Conservation (phyloP, 2,888 invertebrate genomes). For the Melinaea menophilus region DNA sequence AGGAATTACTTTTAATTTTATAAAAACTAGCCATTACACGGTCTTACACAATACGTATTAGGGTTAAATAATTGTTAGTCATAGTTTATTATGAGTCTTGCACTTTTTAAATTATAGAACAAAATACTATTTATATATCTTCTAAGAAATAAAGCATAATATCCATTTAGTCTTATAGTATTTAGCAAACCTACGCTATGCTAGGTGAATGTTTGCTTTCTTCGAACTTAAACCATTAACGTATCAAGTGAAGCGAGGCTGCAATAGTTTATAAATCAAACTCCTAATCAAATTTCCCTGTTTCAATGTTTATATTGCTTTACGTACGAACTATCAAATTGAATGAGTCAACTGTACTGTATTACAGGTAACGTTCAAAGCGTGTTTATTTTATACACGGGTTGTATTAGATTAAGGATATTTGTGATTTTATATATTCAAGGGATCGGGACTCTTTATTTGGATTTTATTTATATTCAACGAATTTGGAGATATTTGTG, state of each 20-base stretch:
- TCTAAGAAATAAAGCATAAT: too few species aligned
- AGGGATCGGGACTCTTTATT: not conserved
- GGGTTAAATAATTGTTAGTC: too few species aligned
- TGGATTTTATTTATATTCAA: not conserved
- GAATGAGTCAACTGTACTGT: not conserved
- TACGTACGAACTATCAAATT: slow-evolving; percentile 1
- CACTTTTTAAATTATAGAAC: too few species aligned
- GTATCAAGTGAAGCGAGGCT: not conserved
- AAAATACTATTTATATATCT: too few species aligned
- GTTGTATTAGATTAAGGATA: not conserved
- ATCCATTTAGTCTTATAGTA: too few species aligned
- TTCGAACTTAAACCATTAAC: not conserved
- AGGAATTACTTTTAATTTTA: too few species aligned
- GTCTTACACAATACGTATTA: too few species aligned
- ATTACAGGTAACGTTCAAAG: slow-evolving; percentile 7
- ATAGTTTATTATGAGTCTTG: too few species aligned
- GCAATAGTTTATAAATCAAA: slow-evolving; percentile 5
- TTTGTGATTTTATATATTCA: not conserved
- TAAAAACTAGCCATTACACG: too few species aligned
- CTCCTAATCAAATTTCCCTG: slow-evolving; percentile 3
- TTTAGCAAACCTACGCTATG: too few species aligned
- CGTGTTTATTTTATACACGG: slow-evolving; percentile 1
- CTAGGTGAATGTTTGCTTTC: not conserved
- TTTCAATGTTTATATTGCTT: slow-evolving; percentile 4
- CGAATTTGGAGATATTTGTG: not conserved